Percentiles rank a stretch among this genome's conserved stretches.
These are phyloP conservation scores for Etheostoma nigrum DNA, from an alignment of 2,797 vertebrate species.

Conservation along the genomic window DNA sequence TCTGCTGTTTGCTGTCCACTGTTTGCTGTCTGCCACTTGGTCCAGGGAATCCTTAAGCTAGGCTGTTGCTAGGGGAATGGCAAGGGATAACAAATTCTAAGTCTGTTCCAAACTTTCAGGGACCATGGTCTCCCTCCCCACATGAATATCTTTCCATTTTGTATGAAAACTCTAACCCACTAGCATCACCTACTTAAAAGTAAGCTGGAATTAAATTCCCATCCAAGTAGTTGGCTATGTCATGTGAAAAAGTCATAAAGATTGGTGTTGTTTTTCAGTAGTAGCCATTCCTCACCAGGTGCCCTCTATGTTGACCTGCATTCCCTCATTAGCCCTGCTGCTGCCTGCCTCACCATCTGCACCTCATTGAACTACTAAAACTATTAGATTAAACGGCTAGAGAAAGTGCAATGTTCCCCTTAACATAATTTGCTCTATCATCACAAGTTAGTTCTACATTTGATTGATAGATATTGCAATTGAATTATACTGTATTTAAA, in stretches of 20 bases:
- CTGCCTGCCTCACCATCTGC: constrained; percentile 19
- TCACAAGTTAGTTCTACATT: neutral
- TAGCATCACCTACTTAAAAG: neutral
- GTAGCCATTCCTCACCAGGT: neutral
- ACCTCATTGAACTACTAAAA: constrained; percentile 14
- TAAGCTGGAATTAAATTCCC: neutral
- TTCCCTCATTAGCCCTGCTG: neutral
- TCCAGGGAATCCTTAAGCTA: neutral
- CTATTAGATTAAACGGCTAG: neutral
- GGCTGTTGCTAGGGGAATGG: neutral
- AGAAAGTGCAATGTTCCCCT: neutral
- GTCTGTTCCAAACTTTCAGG: neutral
- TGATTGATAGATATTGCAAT: neutral
- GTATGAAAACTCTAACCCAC: neutral
- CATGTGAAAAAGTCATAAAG: too few species aligned
- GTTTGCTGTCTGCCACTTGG: neutral
- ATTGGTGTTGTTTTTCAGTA: neutral
- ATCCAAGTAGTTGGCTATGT: too few species aligned
- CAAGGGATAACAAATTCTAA: neutral
- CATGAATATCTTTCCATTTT: neutral
- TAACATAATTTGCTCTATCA: neutral
- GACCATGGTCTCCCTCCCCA: neutral
- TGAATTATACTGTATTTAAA: neutral
- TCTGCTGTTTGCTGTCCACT: neutral
- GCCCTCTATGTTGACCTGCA: neutral